Percentiles rank a stretch among this genome's conserved stretches.
phyloP scores from a whole-genome alignment of 2,888 invertebrate genomes.

The Cryptosula pallasiana region DNA sequence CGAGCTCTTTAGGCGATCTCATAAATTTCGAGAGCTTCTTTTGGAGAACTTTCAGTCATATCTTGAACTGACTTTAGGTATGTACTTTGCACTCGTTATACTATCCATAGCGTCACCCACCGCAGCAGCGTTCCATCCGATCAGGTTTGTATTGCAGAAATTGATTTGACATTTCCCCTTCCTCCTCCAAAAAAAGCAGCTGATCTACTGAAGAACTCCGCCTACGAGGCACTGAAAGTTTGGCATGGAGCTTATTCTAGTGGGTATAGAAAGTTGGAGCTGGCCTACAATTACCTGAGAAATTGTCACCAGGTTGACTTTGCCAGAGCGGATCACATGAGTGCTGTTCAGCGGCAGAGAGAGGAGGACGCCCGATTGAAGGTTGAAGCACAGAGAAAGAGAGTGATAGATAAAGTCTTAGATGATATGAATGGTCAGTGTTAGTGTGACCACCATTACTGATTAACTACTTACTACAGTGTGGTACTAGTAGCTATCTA shows the following conservation, averaged over 20 bases:
- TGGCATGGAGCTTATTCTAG: slow-evolving; percentile 57
- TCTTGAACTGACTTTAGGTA: slow-evolving; percentile 55
- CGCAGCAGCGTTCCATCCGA: too few relatives aligned
- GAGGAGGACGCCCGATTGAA: slow-evolving; percentile 42
- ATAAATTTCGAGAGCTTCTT: slow-evolving; percentile 55
- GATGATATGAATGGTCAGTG: slow-evolving; percentile 34
- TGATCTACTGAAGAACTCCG: slow-evolving; percentile 51
- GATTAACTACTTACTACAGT: too few relatives aligned
- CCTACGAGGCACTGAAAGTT: slow-evolving; percentile 54
- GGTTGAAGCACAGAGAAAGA: slow-evolving; percentile 36
- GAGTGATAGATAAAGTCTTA: slow-evolving; percentile 41
- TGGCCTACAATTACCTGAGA: slow-evolving; percentile 55
- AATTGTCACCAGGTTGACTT: slow-evolving; percentile 55
- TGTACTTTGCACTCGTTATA: too few relatives aligned
- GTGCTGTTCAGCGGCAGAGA: slow-evolving; percentile 40
- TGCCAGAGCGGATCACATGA: slow-evolving; percentile 45
- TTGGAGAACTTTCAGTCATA: slow-evolving; percentile 54
- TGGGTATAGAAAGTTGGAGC: slow-evolving; percentile 54
- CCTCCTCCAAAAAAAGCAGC: slow-evolving; percentile 57
- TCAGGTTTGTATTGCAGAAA: slow-evolving; percentile 40
- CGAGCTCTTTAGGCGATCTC: slow-evolving; percentile 57
- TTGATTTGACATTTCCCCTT: slow-evolving; percentile 53
- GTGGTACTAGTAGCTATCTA: too few relatives aligned
- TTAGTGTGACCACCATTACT: too few relatives aligned
- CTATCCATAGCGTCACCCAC: too few relatives aligned